Percentiles rank a stretch among this genome's conserved stretches.
phyloP scores from a whole-genome alignment of 1,140 invertebrate genomes.

The Ridgeia piscesae region DNA sequence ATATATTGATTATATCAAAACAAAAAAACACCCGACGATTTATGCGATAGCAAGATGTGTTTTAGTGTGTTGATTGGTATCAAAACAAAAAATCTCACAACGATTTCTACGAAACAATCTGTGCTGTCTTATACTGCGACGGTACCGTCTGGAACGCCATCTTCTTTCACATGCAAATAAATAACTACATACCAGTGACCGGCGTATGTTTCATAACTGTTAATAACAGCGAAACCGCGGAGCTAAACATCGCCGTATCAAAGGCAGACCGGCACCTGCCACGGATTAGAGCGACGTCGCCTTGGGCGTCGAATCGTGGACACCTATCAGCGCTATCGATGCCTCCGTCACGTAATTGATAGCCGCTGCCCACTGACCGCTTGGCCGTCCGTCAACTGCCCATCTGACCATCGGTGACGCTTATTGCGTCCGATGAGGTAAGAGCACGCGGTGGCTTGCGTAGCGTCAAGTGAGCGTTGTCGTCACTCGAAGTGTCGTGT shows the following conservation, averaged over 20 bases:
- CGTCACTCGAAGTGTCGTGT: not conserved
- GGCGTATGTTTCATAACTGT: not conserved
- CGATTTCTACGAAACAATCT: too few relatives aligned
- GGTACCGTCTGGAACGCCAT: too few relatives aligned
- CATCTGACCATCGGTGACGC: not conserved
- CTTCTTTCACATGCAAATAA: not conserved
- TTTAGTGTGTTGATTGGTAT: too few relatives aligned
- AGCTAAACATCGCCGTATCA: not conserved
- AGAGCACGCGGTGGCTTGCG: not conserved
- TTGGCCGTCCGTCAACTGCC: not conserved
- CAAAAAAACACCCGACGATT: too few relatives aligned
- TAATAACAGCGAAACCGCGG: not conserved
- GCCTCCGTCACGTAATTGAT: not conserved
- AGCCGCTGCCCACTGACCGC: not conserved
- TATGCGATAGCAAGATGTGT: too few relatives aligned
- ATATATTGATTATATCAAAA: too few relatives aligned
- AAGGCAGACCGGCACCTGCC: not conserved
- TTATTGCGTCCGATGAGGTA: not conserved
- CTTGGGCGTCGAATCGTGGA: not conserved
- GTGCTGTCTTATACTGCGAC: too few relatives aligned
- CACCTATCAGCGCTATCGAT: not conserved
- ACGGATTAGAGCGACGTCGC: not conserved
- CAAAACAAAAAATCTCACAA: too few relatives aligned
- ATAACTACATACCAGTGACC: not conserved
- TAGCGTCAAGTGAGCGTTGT: not conserved